Evolutionary conservation across 2,888 invertebrate species (phyloP).

Genomic region (Chaetogeoica ovagalla): DNA sequence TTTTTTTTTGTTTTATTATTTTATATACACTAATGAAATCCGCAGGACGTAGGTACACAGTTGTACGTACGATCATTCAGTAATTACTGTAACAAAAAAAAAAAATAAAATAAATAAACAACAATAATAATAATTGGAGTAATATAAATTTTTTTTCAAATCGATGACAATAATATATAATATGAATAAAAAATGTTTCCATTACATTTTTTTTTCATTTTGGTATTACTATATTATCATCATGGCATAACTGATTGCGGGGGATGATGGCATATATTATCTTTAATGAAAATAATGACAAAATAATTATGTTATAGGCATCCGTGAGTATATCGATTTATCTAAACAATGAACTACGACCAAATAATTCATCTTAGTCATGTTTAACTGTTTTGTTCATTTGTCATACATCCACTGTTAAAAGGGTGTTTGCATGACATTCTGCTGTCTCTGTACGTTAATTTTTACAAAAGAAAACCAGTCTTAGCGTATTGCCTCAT

Average conservation of each 20-base stretch:
- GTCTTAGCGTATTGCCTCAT: no score
- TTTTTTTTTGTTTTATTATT: background rate
- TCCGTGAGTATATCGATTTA: background rate
- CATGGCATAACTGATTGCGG: background rate
- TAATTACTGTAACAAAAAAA: conserved; percentile 48
- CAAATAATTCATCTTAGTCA: background rate
- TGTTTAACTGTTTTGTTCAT: no score
- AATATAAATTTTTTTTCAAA: background rate
- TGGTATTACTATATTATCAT: background rate
- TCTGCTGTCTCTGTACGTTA: no score
- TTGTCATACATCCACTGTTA: no score
- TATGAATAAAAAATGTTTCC: background rate
- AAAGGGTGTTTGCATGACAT: no score
- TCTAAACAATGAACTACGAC: background rate
- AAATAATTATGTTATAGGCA: conserved; percentile 14
- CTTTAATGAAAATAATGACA: background rate
- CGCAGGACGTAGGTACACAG: background rate
- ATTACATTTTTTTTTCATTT: background rate
- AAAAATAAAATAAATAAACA: conserved; percentile 23
- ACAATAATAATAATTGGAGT: background rate
- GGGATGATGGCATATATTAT: background rate
- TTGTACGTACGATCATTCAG: conserved; percentile 11
- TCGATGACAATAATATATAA: background rate
- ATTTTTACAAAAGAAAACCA: no score
- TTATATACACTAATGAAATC: conserved; percentile 31